phyloP scores from a whole-genome alignment of 1,140 invertebrate species.

The Drosophila nannoptera region DNA sequence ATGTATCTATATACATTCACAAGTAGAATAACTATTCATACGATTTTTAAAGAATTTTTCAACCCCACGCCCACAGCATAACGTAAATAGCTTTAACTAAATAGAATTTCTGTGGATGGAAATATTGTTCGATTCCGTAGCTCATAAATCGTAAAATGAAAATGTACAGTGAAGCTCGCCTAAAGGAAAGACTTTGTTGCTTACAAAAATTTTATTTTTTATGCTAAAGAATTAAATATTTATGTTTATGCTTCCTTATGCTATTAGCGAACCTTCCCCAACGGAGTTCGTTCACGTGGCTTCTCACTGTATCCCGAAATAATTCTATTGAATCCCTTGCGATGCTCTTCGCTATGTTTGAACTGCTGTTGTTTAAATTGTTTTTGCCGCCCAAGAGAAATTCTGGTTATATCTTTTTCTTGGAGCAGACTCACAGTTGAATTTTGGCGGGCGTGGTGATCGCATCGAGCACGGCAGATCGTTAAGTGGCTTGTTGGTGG shows the following conservation, averaged over 20 bases:
- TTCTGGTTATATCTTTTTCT: constrained; percentile 17
- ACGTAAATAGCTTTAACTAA: constrained; percentile 25
- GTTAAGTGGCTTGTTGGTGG: constrained; percentile 23
- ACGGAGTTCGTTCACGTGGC: neutral
- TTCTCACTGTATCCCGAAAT: constrained; percentile 18
- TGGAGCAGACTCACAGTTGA: constrained; percentile 46
- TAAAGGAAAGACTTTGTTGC: neutral
- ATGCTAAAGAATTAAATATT: neutral
- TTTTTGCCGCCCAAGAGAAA: constrained; percentile 31
- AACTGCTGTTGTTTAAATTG: neutral
- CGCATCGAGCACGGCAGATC: constrained; percentile 20
- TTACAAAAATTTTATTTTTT: too few species aligned
- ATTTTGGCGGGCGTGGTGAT: constrained; percentile 55
- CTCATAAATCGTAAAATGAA: constrained; percentile 41
- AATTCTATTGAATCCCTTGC: constrained; percentile 24
- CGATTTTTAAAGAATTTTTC: constrained; percentile 27
- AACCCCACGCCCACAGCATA: constrained; percentile 8
- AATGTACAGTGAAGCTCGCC: neutral
- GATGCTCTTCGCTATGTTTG: constrained; percentile 18
- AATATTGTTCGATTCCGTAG: constrained; percentile 18
- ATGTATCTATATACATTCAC: constrained; percentile 2
- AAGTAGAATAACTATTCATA: neutral
- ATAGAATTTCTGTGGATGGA: constrained; percentile 11
- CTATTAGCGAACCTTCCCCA: neutral
- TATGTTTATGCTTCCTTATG: neutral